Evolutionary conservation across 2,888 invertebrate genomes (phyloP).

Genomic region (Bombyx huttoni): DNA sequence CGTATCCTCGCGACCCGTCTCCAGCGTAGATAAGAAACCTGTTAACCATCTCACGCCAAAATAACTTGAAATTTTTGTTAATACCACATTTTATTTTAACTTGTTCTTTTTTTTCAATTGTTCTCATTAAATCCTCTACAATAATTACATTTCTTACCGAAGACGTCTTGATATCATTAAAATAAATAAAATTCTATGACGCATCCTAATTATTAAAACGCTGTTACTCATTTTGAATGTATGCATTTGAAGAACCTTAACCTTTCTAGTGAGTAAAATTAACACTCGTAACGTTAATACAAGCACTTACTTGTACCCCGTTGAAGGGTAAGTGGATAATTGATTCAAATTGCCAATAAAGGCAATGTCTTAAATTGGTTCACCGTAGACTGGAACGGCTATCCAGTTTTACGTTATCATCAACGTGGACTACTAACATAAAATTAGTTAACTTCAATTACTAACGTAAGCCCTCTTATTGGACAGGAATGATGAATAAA

Average conservation of each 20-base stretch:
- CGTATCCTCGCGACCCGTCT: conserved; percentile 10
- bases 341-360: neutral
- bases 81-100: conserved; percentile 5
- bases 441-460: conserved; percentile 20
- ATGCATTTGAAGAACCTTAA: conserved; percentile 1
- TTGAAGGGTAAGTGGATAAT: neutral
- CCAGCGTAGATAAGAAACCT: conserved; percentile 20
- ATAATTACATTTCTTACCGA: too few species aligned
- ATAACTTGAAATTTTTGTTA: conserved; percentile 4
- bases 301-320: conserved; percentile 6
- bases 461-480: conserved; percentile 1
- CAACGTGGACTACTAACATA: conserved; percentile 8
- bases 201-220: too few species aligned
- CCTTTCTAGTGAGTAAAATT: conserved; percentile 8
- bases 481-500: conserved; percentile 29
- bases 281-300: conserved; percentile 8
- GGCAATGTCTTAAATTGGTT: neutral
- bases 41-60: conserved; percentile 10
- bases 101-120: neutral
- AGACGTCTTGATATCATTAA: too few species aligned
- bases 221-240: too few species aligned
- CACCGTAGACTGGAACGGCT: conserved; percentile 6
- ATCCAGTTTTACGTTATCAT: neutral
- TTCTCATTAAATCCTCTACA: neutral
- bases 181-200: too few species aligned